Evolutionary conservation across 2,888 invertebrate genomes (phyloP), one percentile per base, ranked within the genome.

Genomic region (Agrochola lychnidis): DNA sequence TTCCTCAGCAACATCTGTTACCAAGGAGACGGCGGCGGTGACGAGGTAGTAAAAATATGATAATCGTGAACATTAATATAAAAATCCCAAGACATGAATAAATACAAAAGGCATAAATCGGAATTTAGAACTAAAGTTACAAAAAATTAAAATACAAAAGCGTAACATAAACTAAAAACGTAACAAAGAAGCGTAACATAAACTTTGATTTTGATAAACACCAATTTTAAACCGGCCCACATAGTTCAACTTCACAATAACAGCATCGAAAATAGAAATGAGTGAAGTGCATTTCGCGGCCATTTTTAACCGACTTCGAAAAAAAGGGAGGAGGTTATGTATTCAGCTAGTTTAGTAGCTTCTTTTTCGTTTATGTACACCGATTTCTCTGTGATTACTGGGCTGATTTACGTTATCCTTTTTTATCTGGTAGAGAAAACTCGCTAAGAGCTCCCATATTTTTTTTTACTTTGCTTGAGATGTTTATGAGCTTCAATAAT

Each of bases 241-340:
- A 56, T 16, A 3, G 16, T 22, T 56, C 22, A 42, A 45, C 61
- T 53, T 42, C 14, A 30, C 48, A 75, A 64, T 51, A 75, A 40
- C 48, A 30, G n/a, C n/a, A 1, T 30, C 19, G 0, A 25, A 64
- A 75, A 57, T 75, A 75, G 40, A 75, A 74, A 40, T 57, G 10
- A 14, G 14, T 45, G 25, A 16, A 16, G 22, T 73, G 16, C 10
- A 36, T 56, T n/a, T 45, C n/a, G 14, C 9, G 22, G 25, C 22
- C 19, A 25, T 42, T 42, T 64, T 16, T 19, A 42, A 10, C 9
- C 16, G 9, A 42, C 16, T 42, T n/a, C 0, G 30, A 63, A 63
- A 63, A 40, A 36, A 7, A 63, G 4, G 9, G 51, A n/a, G 4
- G 4, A 9, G 4, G n/a, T n/a, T 40, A 4, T 42, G 51, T 6